A percentile compares a stretch with the other conserved stretches of the same genome.
Evolutionary conservation across 92 coral and sea anemone genomes (phyloP).

Genomic region (Paragorgia papillata): DNA sequence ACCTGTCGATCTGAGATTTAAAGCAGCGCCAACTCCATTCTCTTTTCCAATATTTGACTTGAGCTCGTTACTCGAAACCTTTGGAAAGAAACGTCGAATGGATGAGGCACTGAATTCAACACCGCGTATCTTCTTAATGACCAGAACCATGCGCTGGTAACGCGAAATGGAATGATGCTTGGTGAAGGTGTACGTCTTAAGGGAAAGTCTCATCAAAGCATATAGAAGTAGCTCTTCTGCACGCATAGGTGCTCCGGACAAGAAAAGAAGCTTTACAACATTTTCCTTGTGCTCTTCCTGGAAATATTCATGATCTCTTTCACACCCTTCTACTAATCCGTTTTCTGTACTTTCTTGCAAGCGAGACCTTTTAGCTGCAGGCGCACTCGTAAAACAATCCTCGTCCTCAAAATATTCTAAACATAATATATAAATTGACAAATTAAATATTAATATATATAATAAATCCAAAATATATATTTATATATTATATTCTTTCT

Average conservation of each 20-base stretch:
- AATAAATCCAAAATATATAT: too few relatives aligned
- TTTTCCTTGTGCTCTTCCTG: not conserved
- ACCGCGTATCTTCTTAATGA: slow-evolving; percentile 17
- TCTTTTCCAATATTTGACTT: slow-evolving; percentile 39
- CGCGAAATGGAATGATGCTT: slow-evolving; percentile 18
- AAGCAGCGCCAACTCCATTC: slow-evolving; percentile 44
- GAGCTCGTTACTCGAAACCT: slow-evolving; percentile 11
- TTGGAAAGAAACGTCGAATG: slow-evolving; percentile 21
- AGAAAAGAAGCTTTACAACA: not conserved
- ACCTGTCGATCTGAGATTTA: slow-evolving; percentile 2
- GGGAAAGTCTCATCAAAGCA: slow-evolving; percentile 29
- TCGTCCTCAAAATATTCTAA: too few relatives aligned
- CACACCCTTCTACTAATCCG: not conserved
- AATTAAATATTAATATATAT: too few relatives aligned
- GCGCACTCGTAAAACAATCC: not conserved
- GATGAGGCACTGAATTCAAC: not conserved
- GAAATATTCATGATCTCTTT: not conserved
- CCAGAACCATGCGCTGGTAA: not conserved
- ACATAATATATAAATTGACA: too few relatives aligned
- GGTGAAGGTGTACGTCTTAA: too few relatives aligned
- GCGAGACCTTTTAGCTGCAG: not conserved
- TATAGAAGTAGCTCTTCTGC: slow-evolving; percentile 36
- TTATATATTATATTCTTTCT: too few relatives aligned
- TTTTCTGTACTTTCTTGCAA: not conserved
- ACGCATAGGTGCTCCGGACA: slow-evolving; percentile 10